Base-by-base conservation (phyloP, 2,797 vertebrate species). In the Rhinatrema bivittatum region DNA sequence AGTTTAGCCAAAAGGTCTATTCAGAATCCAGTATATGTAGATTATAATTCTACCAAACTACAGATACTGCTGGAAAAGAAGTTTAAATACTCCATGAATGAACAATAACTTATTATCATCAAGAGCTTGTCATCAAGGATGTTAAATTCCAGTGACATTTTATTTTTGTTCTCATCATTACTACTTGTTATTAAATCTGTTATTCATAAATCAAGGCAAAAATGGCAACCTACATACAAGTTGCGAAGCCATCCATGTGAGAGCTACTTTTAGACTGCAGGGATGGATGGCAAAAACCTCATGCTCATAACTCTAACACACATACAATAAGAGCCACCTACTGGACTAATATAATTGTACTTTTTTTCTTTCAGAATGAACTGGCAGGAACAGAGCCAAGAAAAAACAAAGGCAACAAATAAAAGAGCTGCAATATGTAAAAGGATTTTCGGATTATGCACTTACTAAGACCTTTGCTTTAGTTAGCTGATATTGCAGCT, bases 171-270 rank as follows among this genome's bases (percentile, higher is more conserved):
- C 20, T 23, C 0, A 5, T 40, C 43, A 2, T 10, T 25, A 20
- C 46, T 41, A 16, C 0, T 3, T 41, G 2, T 21, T 50, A 31
- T 17, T 25, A 29, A 20, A 27, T 42, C 49, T 31, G 57, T 46
- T 14, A 25, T 17, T 14, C 16, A 13, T 35, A 43, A 48, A 19
- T 25, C 54, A 58, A 24, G 29, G 29, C 11, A 46, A 56, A 42
- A 32, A 35, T 36, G 35, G 25, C 26, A 39, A 47, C 29, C 17
- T 25, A 36, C 51, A 29, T 25, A 29, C n/a, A 32, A 36, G 10
- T 25, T 42, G 41, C 24, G 32, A 44, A 62, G 20, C 12, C 22
- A 38, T 36, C 47, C 7, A 18, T 2, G 18, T 3, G 15, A 25
- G 15, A 25, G 31, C 30, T 32, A 22, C 39, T 60, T 36, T 31